Evolutionary conservation across 2,113 vertebrate species (phyloP).

Genomic region (Pituophis catenifer): DNA sequence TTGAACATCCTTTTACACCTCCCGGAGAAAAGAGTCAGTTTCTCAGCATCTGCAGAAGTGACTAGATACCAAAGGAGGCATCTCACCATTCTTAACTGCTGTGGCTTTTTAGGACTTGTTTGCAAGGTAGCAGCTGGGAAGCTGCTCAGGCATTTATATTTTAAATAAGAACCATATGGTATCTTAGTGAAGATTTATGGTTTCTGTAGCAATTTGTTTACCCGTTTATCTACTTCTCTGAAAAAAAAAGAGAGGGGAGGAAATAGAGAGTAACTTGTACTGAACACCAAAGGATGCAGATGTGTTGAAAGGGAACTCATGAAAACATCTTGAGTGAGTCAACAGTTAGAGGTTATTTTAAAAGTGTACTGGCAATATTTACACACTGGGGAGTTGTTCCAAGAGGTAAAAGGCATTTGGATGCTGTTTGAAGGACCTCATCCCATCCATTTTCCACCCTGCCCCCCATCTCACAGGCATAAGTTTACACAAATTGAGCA

Average conservation of each 20-base stretch:
- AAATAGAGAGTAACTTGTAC: background rate
- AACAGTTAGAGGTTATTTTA: background rate
- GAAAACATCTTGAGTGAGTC: background rate
- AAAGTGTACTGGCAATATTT: background rate
- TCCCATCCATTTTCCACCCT: background rate
- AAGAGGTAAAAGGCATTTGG: background rate
- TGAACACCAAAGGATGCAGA: background rate
- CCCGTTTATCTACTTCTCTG: background rate
- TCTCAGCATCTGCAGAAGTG: background rate
- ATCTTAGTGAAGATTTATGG: background rate
- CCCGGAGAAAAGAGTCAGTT: background rate
- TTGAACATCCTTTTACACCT: background rate
- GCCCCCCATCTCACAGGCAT: background rate
- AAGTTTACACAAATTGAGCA: background rate
- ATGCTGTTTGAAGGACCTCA: background rate
- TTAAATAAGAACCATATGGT: background rate
- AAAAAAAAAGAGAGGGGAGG: slow-evolving; percentile 1
- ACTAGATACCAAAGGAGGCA: background rate
- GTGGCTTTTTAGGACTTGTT: background rate
- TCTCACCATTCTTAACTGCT: background rate
- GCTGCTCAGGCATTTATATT: background rate
- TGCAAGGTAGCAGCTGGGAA: background rate
- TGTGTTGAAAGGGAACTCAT: slow-evolving; percentile 1
- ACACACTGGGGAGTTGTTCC: background rate
- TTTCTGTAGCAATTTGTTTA: slow-evolving; percentile 6